Base-by-base conservation (phyloP, 2,113 vertebrate species). In the Trematocara zebra region DNA sequence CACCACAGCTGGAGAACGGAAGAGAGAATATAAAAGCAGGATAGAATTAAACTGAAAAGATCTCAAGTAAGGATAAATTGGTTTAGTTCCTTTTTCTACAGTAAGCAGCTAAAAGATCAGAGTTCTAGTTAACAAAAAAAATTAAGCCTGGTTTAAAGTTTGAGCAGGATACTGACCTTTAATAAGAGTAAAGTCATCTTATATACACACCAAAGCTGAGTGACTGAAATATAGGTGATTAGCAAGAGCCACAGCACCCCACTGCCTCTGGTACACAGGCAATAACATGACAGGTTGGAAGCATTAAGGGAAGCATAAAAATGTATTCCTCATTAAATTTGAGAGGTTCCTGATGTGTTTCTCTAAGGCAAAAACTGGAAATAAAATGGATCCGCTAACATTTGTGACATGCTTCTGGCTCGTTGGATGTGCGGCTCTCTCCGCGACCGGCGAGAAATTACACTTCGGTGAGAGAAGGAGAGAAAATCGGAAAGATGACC, bases 221-320 rank as follows among this genome's bases (percentile, higher is more conserved):
- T 74, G 72, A 84, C 81, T 47, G 78, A 44, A 81, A 64, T 47
- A 42, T 81, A 86, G 52, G n/a, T 84, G 92, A 93, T 93, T 90
- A 94, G 87, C 83, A 87, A 85, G 82, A 92, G 51, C 80, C 86
- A 90, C 76, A 61, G 89, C 87, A 90, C 74, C 49, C 59, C 57
- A 40, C 61, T 23, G 74, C 69, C 87, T 76, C 86, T 83, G 82
- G 83, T 82, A 11, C 64, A 80, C 18, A 44, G 49, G 74, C 84
- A 86, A 82, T 85, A 83, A 88, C 78, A 78, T 78, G 87, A 86
- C 89, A 92, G 79, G 87, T 87, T 95, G 94, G 85, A 95, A 93
- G 89, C 87, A 88, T 95, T 93, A 92, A 85, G 89, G 86, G 85
- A 91, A 91, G 91, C 92, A 93, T 90, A 90, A 93, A 95, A 95